Percentiles rank a stretch among this genome's conserved stretches.
These are phyloP conservation scores for Eidolon helvum DNA, from an alignment of 2,113 vertebrate genomes.

Conservation along the genomic window DNA sequence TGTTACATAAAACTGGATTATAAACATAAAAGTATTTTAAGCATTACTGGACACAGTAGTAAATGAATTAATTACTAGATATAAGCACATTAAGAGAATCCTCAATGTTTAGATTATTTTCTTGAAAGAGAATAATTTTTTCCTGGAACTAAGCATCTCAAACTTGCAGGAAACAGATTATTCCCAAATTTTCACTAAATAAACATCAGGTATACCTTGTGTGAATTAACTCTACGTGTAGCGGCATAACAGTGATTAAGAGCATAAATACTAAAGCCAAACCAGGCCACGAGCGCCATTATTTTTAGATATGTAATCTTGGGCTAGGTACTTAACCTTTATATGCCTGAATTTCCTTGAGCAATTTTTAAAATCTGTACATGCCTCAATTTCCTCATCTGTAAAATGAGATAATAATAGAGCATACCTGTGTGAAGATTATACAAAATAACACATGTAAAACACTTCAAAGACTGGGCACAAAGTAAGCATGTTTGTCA, in stretches of 20 bases:
- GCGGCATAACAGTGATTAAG: background rate
- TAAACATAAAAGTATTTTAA: constrained; percentile 17
- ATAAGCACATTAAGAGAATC: background rate
- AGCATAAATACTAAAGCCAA: background rate
- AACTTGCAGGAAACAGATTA: background rate
- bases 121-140: background rate
- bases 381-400: background rate
- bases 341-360: background rate
- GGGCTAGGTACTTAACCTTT: background rate
- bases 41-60: background rate
- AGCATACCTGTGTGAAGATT: background rate
- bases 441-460: background rate
- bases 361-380: background rate
- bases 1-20: background rate
- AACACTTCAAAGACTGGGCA: background rate
- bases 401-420: background rate
- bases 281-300: background rate
- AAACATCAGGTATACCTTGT: background rate
- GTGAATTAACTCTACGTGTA: background rate
- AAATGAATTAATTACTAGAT: background rate
- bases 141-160: background rate
- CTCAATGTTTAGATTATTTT: background rate
- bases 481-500: background rate
- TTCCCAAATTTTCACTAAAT: background rate
- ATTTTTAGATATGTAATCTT: background rate